These are phyloP conservation scores for Argyresthia albistria DNA, from an alignment of 2,888 invertebrate species.

Conservation along the genomic window DNA sequence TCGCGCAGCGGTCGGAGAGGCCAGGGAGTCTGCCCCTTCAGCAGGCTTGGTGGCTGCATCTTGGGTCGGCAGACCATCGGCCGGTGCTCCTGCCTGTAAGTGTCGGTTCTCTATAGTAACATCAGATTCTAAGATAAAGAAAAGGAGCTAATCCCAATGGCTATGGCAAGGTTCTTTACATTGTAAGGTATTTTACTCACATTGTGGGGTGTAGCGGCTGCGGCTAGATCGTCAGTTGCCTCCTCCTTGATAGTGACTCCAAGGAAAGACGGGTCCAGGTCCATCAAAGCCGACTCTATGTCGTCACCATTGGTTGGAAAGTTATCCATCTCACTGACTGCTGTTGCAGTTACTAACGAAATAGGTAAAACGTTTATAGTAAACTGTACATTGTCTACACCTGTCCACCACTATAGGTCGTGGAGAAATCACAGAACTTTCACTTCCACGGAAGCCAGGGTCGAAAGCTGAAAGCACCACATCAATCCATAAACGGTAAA, in stretches of 20 bases:
- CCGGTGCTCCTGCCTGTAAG: neutral
- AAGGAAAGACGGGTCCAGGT: conserved; percentile 50
- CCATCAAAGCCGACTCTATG: conserved; percentile 62
- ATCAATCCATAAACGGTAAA: too few species aligned
- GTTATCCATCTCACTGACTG: conserved; percentile 16
- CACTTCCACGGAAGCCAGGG: neutral
- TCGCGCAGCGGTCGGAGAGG: conserved; percentile 37
- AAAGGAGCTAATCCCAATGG: too few species aligned
- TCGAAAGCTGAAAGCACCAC: neutral
- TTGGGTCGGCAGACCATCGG: conserved; percentile 4
- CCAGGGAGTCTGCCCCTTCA: conserved; percentile 50
- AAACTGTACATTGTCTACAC: neutral
- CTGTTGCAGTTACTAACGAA: neutral
- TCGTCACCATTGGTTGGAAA: conserved; percentile 56
- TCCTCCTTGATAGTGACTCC: conserved; percentile 65
- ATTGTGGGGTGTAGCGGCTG: conserved; percentile 14
- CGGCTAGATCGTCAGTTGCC: conserved; percentile 43
- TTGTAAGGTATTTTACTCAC: neutral
- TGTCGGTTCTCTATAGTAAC: neutral
- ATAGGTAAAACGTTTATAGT: too few species aligned
- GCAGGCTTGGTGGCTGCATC: conserved; percentile 12
- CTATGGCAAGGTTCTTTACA: too few species aligned
- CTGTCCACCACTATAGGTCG: neutral
- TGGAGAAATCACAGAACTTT: neutral
- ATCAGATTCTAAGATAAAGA: neutral